Conservation (phyloP, 2,113 vertebrate genomes). For the Genyomyrus donnyi region DNA sequence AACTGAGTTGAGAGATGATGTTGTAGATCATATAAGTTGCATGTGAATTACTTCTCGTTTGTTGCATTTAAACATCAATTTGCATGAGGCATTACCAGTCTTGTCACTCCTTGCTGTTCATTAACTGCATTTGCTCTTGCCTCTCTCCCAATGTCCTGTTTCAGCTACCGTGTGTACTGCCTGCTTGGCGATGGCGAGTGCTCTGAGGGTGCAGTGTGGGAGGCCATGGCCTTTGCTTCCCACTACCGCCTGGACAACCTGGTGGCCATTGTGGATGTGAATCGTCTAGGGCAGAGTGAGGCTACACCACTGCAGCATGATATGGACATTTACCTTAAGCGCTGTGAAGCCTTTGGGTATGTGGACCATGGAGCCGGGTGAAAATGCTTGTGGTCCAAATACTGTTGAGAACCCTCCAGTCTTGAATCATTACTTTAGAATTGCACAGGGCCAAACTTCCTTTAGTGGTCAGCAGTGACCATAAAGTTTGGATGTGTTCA, state of each 20-base stretch:
- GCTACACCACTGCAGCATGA: constrained; percentile 63
- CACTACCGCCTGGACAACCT: constrained; percentile 75
- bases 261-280: constrained; percentile 74
- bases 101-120: background rate
- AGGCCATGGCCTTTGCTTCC: constrained; percentile 79
- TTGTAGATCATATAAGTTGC: background rate
- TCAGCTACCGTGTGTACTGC: constrained; percentile 80
- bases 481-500: background rate
- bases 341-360: constrained; percentile 81
- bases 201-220: constrained; percentile 77
- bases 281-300: constrained; percentile 70
- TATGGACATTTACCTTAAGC: constrained; percentile 60
- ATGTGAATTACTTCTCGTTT: background rate
- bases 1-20: background rate
- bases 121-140: background rate
- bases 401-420: background rate
- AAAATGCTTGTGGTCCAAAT: background rate
- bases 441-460: background rate
- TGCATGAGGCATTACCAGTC: background rate
- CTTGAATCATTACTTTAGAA: background rate
- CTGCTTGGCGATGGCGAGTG: constrained; percentile 72
- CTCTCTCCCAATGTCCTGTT: background rate
- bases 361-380: constrained; percentile 8
- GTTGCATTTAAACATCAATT: background rate
- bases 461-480: background rate